Evolutionary conservation across 2,797 vertebrate genomes (phyloP), one percentile per base, ranked within the genome.

Genomic region (Enteromius fasciolatus): DNA sequence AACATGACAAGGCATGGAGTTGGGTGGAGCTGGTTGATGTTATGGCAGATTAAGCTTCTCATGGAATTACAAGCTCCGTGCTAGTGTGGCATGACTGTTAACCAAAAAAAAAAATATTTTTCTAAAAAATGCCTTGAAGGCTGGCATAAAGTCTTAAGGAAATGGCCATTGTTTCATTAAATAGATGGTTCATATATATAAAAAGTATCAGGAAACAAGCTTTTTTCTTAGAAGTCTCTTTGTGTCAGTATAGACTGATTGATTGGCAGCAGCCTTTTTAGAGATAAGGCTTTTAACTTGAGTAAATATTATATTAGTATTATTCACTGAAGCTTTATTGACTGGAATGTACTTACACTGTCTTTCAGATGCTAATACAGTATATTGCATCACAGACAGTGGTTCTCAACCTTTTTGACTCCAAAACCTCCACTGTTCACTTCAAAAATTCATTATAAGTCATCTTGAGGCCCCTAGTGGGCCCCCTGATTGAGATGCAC

Each of bases 1-100:
- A 88, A 93, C 87, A 86, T 76, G 92, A 93, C 93, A 90, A 85
- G 61, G 73, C 69, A 68, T 31, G 64, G 52, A 80, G 57, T 3
- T 46, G 76, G 75, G 33, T 87, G 88, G 87, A 86, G 90, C 92
- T 94, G 93, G 89, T 88, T 87, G 90, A 89, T 92, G 93, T 94
- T 92, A 92, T 41, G 86, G 89, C 80, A 90, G 79, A 81, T 93
- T 94, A 93, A 84, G 85, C 11, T 90, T 90, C 89, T 85, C 69
- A 64, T 81, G 85, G 44, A 90, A 87, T 57, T 92, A 92, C 91
- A 92, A 90, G 86, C 89, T 88, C 66, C 3, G 80, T 74, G 87
- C 86, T 83, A 80, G 74, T 76, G 80, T 82, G 81, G 86, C 83
- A 80, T 1, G 36, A 69, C 44, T 39, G 7, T 75, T 59, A 48